A percentile compares a stretch with the other conserved stretches of the same genome.
Conservation (phyloP, 2,113 vertebrate genomes). For the Calonectris borealis region DNA sequence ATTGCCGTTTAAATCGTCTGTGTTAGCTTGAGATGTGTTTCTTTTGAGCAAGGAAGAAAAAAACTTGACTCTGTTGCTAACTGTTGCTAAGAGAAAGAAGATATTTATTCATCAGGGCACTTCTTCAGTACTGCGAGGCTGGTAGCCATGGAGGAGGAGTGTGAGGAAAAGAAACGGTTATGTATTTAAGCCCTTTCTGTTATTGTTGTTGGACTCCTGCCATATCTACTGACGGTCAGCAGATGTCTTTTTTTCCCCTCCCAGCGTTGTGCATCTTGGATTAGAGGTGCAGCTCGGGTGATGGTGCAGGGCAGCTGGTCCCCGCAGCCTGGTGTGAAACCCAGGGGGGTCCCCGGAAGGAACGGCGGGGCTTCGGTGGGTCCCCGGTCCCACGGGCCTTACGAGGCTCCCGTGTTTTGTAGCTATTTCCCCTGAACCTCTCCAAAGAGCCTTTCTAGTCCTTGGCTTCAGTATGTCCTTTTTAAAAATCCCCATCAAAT, state of each 20-base stretch:
- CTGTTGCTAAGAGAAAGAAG: conserved; percentile 56
- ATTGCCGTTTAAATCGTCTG: conserved; percentile 70
- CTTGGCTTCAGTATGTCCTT: neutral
- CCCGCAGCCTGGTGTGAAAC: neutral
- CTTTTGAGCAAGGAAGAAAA: conserved; percentile 20
- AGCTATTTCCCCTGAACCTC: neutral
- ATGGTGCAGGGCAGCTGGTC: neutral
- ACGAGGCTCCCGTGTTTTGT: accelerated
- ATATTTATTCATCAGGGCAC: conserved; percentile 55
- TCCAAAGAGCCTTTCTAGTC: neutral
- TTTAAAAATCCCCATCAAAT: neutral
- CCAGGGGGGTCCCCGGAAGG: neutral
- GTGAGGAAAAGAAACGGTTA: conserved; percentile 21
- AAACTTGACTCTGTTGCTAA: conserved; percentile 51
- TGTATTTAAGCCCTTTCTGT: conserved; percentile 32
- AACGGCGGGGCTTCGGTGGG: accelerated
- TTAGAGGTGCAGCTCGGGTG: neutral
- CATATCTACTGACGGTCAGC: conserved; percentile 53
- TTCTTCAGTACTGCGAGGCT: conserved; percentile 29
- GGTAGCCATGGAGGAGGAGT: conserved; percentile 30
- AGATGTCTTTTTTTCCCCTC: neutral
- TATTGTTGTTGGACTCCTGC: conserved; percentile 43
- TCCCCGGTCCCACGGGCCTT: accelerated
- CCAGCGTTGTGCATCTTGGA: neutral
- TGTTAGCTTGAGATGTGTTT: conserved; percentile 60